Evolutionary conservation across 2,888 invertebrate species (phyloP).

Genomic region (Pasiphila rectangulata): DNA sequence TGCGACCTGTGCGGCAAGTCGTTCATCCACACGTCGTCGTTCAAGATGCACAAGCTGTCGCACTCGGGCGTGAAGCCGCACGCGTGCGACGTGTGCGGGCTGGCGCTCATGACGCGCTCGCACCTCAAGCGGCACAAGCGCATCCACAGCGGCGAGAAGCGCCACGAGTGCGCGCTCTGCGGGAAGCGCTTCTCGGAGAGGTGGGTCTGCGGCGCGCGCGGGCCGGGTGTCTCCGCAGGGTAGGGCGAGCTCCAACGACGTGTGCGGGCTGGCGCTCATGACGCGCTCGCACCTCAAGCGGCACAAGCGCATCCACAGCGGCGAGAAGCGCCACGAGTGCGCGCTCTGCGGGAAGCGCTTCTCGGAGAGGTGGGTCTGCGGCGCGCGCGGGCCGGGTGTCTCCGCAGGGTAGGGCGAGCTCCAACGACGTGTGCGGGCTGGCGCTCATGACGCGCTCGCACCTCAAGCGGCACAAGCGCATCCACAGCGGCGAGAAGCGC

Average conservation of each 20-base stretch:
- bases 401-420: too few relatives aligned
- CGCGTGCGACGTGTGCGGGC: slow-evolving; percentile 81
- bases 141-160: slow-evolving; percentile 83
- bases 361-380: slow-evolving; percentile 72
- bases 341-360: slow-evolving; percentile 80
- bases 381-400: too few relatives aligned
- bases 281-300: slow-evolving; percentile 85
- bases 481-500: slow-evolving; percentile 83
- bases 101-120: slow-evolving; percentile 83
- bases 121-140: slow-evolving; percentile 85
- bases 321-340: slow-evolving; percentile 82
- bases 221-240: too few relatives aligned
- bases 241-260: too few relatives aligned
- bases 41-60: slow-evolving; percentile 84
- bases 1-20: slow-evolving; percentile 84
- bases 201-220: slow-evolving; percentile 37
- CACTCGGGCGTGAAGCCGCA: slow-evolving; percentile 83
- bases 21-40: slow-evolving; percentile 85
- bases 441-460: slow-evolving; percentile 84
- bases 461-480: slow-evolving; percentile 84
- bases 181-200: slow-evolving; percentile 82
- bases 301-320: slow-evolving; percentile 84
- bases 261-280: slow-evolving; percentile 82
- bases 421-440: slow-evolving; percentile 80
- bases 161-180: slow-evolving; percentile 79